A percentile compares a stretch with the other conserved stretches of the same genome.
phyloP scores from a whole-genome alignment of 2,113 vertebrate species.

The Pluvialis apricaria region DNA sequence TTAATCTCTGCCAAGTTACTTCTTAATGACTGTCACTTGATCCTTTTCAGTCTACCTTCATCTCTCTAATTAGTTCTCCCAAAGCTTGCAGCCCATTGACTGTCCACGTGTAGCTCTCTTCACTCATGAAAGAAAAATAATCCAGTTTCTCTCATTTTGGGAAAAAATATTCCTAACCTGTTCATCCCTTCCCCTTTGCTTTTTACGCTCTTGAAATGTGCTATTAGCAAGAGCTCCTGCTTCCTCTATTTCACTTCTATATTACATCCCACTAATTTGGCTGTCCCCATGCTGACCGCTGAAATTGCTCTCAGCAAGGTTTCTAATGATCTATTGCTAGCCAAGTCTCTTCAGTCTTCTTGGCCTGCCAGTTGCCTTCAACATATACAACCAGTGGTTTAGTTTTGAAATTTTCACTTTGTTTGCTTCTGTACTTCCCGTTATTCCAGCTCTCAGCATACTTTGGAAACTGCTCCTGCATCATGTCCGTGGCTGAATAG shows the following conservation, averaged over 20 bases:
- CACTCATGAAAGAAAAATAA: background rate
- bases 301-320: background rate
- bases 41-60: background rate
- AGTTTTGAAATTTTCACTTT: background rate
- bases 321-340: background rate
- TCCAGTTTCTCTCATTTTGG: background rate
- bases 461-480: background rate
- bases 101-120: background rate
- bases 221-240: background rate
- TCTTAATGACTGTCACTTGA: background rate
- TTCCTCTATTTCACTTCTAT: background rate
- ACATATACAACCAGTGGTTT: background rate
- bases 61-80: background rate
- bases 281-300: background rate
- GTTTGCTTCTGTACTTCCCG: background rate
- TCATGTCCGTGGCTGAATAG: background rate
- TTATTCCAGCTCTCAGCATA: background rate
- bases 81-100: background rate
- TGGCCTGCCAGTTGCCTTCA: background rate
- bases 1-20: background rate
- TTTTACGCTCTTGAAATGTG: background rate
- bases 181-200: background rate
- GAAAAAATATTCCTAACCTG: background rate
- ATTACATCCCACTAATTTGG: background rate
- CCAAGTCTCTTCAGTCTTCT: background rate